Evolutionary conservation across 2,113 vertebrate genomes (phyloP).

Genomic region (Leiothrix lutea): DNA sequence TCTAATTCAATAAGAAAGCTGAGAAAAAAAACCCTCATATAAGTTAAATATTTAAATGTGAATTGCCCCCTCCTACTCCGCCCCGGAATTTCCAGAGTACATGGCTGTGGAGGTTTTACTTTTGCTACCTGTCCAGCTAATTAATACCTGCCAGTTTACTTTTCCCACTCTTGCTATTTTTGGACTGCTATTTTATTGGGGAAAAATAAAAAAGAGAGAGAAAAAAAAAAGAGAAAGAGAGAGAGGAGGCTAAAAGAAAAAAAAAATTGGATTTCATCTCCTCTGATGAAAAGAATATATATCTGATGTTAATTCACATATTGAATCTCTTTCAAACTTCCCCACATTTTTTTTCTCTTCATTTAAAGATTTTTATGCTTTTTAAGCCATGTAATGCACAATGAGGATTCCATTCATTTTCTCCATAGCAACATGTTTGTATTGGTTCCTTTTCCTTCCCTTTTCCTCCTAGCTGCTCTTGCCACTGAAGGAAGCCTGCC

Average conservation of each 20-base stretch:
- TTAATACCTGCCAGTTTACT: slow-evolving; percentile 57
- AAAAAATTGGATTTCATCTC: neutral
- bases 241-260: too few species aligned
- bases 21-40: neutral
- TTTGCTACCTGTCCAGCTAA: slow-evolving; percentile 27
- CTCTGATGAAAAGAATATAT: neutral
- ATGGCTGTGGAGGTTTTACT: neutral
- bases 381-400: neutral
- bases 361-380: neutral
- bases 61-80: neutral
- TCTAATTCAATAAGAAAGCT: neutral
- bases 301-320: neutral
- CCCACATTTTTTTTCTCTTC: neutral
- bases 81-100: neutral
- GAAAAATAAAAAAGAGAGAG: neutral
- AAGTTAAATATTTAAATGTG: neutral
- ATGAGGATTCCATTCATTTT: neutral
- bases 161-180: slow-evolving; percentile 42
- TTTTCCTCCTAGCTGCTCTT: neutral
- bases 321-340: neutral
- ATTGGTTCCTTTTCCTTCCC: neutral
- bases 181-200: neutral
- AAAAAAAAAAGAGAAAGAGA: too few species aligned
- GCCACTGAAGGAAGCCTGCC: neutral
- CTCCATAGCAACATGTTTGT: neutral